Conservation (phyloP, 1,140 invertebrate genomes). For the Anthonomus grandis region DNA sequence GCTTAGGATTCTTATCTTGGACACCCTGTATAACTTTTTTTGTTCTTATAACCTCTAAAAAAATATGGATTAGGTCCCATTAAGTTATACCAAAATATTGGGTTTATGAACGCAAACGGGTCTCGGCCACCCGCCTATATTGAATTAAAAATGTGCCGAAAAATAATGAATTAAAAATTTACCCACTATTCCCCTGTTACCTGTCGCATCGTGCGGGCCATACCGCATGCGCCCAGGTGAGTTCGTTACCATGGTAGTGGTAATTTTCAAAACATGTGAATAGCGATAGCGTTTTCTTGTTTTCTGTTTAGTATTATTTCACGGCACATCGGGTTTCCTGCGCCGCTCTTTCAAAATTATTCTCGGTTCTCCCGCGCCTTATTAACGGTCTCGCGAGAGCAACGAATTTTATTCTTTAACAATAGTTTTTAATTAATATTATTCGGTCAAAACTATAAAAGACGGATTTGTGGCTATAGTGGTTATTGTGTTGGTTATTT, state of each 20-base stretch:
- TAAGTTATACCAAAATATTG: too few relatives aligned
- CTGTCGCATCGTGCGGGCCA: too few relatives aligned
- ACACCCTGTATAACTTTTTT: too few relatives aligned
- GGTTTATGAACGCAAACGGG: too few relatives aligned
- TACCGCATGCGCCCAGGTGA: conserved; percentile 25
- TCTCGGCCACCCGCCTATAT: too few relatives aligned
- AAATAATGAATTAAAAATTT: too few relatives aligned
- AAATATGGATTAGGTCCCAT: too few relatives aligned
- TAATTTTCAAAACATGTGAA: conserved; percentile 29
- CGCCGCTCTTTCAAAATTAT: neutral
- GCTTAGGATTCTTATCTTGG: too few relatives aligned
- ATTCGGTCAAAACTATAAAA: neutral
- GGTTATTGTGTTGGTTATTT: too few relatives aligned
- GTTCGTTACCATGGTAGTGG: conserved; percentile 30
- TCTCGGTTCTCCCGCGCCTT: neutral
- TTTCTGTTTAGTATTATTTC: conserved; percentile 10
- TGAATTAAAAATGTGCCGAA: too few relatives aligned
- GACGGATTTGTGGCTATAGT: neutral
- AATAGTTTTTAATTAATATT: neutral
- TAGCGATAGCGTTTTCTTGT: conserved; percentile 11
- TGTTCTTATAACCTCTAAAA: too few relatives aligned
- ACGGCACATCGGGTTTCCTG: neutral
- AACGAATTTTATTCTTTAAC: neutral
- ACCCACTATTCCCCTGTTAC: conserved; percentile 1
- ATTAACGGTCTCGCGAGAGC: neutral